Conservation (phyloP, 64 coral and sea anemone species). For the Montipora capricornis region DNA sequence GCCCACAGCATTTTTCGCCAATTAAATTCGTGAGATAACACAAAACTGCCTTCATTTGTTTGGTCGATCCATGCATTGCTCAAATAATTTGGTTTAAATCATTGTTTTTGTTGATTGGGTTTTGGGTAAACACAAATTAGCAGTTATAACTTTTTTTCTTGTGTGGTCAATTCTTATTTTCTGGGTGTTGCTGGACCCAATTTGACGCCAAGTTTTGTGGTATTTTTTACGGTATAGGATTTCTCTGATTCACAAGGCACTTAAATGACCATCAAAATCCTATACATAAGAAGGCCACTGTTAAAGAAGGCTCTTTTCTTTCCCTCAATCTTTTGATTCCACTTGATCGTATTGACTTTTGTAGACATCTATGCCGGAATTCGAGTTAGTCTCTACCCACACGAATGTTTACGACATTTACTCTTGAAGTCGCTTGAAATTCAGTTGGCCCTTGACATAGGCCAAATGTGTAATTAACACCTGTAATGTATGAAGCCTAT, state of each 20-base stretch:
- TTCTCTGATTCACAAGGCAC: too few species aligned
- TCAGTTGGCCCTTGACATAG: background rate
- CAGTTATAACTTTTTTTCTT: background rate
- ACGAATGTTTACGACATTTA: background rate
- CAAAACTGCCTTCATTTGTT: constrained; percentile 13
- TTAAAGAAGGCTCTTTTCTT: background rate
- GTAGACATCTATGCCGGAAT: background rate
- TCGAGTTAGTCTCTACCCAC: background rate
- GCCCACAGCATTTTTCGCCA: constrained; percentile 16
- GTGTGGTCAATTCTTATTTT: background rate
- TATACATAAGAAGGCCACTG: too few species aligned
- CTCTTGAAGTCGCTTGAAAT: background rate
- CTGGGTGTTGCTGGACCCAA: background rate
- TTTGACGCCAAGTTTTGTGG: background rate
- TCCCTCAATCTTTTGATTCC: background rate
- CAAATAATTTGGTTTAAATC: background rate
- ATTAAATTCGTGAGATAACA: background rate
- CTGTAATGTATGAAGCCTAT: background rate
- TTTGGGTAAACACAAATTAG: background rate
- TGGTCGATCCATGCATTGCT: constrained; percentile 10
- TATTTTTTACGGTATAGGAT: background rate
- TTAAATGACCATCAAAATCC: too few species aligned
- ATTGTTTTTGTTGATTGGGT: background rate
- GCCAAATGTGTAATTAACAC: background rate
- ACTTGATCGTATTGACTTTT: background rate